These are phyloP conservation scores for Himantopus leucocephalus DNA, from an alignment of 2,113 vertebrate genomes.

Conservation along the genomic window DNA sequence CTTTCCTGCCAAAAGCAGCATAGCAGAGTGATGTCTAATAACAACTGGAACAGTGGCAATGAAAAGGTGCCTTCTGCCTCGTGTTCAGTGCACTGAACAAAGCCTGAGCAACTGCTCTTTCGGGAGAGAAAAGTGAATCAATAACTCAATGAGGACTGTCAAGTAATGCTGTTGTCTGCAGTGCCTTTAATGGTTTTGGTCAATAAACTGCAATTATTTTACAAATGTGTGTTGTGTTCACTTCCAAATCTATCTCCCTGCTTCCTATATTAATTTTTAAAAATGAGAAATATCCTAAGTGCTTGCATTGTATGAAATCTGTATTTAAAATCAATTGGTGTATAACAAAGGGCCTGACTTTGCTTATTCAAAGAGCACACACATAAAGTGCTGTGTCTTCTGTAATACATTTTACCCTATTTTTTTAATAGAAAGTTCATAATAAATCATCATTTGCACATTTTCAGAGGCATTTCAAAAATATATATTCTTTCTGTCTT, in stretches of 20 bases:
- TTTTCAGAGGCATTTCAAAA: background rate
- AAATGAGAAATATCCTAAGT: constrained; percentile 25
- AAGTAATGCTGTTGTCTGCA: background rate
- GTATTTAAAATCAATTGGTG: background rate
- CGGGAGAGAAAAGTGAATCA: background rate
- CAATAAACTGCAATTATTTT: constrained; percentile 54
- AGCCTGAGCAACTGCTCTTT: background rate
- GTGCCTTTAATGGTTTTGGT: constrained; percentile 3
- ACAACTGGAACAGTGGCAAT: background rate
- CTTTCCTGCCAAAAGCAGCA: background rate
- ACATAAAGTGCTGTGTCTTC: background rate
- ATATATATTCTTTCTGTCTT: background rate
- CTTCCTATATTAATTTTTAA: constrained; percentile 21
- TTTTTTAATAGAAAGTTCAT: background rate
- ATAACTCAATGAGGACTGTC: background rate
- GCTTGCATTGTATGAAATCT: background rate
- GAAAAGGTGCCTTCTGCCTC: background rate
- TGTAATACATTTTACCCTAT: background rate
- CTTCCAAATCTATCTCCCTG: background rate
- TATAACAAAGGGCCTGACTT: background rate
- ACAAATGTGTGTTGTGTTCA: background rate
- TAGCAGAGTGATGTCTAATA: background rate
- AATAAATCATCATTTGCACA: background rate
- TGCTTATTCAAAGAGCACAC: background rate
- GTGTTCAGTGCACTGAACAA: background rate